Conservation (phyloP, 1,140 invertebrate genomes). For the Musca vetustissima region DNA sequence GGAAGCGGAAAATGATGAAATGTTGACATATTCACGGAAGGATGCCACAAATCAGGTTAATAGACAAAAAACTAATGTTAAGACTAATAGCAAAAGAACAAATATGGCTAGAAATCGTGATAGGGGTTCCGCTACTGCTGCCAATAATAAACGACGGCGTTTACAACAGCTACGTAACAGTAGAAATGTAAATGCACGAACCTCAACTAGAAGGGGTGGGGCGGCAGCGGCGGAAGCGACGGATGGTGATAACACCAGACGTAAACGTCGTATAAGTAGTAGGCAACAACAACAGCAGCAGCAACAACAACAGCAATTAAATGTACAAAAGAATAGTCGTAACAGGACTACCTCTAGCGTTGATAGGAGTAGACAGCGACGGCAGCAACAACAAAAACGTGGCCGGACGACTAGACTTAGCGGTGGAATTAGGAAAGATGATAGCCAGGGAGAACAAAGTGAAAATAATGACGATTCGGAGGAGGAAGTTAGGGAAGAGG, state of each 20-base stretch:
- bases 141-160: too few relatives aligned
- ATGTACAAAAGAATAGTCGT: neutral
- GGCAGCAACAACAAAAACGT: conserved; percentile 7
- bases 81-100: conserved; percentile 11
- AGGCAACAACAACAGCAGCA: neutral
- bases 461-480: too few relatives aligned
- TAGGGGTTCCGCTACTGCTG: conserved; percentile 18
- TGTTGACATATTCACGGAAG: conserved; percentile 71
- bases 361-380: neutral
- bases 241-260: conserved; percentile 3
- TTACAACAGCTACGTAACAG: too few relatives aligned
- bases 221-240: neutral
- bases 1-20: conserved; percentile 66
- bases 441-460: too few relatives aligned
- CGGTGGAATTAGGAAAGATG: too few relatives aligned
- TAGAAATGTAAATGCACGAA: too few relatives aligned
- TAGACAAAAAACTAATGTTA: conserved; percentile 44
- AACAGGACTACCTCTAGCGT: neutral
- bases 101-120: conserved; percentile 31
- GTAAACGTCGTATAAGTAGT: neutral
- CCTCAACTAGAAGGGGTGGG: neutral
- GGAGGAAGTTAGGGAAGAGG: neutral
- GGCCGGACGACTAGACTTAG: neutral
- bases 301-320: neutral
- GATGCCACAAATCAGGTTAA: conserved; percentile 79